Evolutionary conservation across 1,140 invertebrate species (phyloP).

Genomic region (Tenebrio molitor): DNA sequence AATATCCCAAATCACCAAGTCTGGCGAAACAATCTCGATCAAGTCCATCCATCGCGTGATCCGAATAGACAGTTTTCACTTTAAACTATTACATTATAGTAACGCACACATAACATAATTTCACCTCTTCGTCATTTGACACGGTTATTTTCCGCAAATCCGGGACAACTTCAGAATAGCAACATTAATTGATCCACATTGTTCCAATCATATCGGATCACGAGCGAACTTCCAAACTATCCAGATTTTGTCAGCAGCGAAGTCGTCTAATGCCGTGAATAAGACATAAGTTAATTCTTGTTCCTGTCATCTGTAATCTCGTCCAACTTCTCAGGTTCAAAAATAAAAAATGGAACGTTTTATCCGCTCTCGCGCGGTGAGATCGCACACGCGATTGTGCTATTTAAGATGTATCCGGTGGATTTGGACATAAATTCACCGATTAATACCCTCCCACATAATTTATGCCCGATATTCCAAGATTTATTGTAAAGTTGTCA

Average conservation of each 20-base stretch:
- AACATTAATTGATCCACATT: no score
- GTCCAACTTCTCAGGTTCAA: background rate
- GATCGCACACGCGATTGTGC: no score
- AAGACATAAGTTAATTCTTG: background rate
- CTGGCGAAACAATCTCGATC: conserved; percentile 18
- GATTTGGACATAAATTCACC: background rate
- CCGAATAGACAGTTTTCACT: conserved; percentile 16
- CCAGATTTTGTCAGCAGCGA: no score
- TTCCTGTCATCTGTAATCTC: background rate
- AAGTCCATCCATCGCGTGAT: conserved; percentile 8
- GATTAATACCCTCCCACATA: background rate
- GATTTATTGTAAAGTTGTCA: conserved; percentile 7
- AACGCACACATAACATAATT: conserved; percentile 5
- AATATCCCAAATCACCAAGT: conserved; percentile 5
- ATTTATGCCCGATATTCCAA: background rate
- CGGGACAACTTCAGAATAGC: no score
- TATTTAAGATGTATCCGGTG: background rate
- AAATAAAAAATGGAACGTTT: background rate
- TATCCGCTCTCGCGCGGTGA: no score
- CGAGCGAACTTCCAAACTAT: no score
- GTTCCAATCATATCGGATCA: no score
- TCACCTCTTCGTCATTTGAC: background rate
- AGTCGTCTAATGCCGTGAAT: no score
- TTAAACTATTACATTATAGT: conserved; percentile 3
- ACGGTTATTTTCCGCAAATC: background rate